These are phyloP conservation scores for Cydia pomonella DNA, from an alignment of 1,140 invertebrate species.

Conservation along the genomic window DNA sequence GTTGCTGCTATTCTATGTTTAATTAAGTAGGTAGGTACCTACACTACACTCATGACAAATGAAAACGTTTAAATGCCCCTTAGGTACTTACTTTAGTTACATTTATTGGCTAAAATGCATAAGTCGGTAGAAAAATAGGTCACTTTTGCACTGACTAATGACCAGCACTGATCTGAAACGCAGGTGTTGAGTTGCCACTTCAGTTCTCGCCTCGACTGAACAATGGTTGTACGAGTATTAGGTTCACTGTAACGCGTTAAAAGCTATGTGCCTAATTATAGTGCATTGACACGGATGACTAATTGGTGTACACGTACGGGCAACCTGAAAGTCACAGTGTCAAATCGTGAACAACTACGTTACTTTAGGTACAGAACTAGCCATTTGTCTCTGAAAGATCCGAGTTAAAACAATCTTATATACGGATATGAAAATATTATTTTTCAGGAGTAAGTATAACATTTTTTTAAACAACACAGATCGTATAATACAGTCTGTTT, in stretches of 20 bases:
- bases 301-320: neutral
- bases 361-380: neutral
- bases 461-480: too few relatives aligned
- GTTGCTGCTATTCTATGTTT: too few relatives aligned
- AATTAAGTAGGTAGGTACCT: too few relatives aligned
- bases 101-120: neutral
- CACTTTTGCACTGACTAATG: conserved; percentile 4
- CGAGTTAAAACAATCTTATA: too few relatives aligned
- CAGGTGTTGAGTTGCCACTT: neutral
- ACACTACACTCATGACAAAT: too few relatives aligned
- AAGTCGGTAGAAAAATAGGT: neutral
- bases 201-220: conserved; percentile 26
- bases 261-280: conserved; percentile 2
- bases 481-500: too few relatives aligned
- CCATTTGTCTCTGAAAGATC: neutral
- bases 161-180: neutral
- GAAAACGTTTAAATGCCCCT: too few relatives aligned
- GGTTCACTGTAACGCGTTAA: neutral
- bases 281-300: conserved; percentile 15
- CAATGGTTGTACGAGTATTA: neutral
- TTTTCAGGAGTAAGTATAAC: too few relatives aligned
- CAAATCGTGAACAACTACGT: neutral
- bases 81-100: neutral
- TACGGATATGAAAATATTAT: too few relatives aligned
- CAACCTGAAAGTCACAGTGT: conserved; percentile 10